Conservation (phyloP, 2,113 vertebrate species). For the Melanerpes aurifrons region DNA sequence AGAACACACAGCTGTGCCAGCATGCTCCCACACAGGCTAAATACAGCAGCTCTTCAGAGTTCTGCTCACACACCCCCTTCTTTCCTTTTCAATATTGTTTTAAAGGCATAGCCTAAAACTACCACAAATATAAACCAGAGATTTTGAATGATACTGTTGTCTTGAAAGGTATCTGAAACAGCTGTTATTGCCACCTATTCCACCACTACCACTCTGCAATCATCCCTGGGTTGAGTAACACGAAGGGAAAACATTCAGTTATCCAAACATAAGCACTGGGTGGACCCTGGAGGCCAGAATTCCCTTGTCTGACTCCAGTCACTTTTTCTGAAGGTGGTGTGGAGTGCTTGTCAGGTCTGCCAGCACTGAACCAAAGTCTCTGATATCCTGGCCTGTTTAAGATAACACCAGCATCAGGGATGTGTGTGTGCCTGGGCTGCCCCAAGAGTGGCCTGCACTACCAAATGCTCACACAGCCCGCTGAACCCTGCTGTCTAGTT, state of each 20-base stretch:
- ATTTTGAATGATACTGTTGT: not conserved
- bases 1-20: slow-evolving; percentile 11
- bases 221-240: not conserved
- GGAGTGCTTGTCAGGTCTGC: not conserved
- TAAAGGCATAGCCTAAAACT: too few relatives aligned
- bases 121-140: not conserved
- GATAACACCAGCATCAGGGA: not conserved
- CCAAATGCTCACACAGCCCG: not conserved
- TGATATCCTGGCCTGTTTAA: not conserved
- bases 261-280: not conserved
- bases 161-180: not conserved
- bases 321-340: not conserved
- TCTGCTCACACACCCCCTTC: not conserved
- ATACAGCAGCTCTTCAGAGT: slow-evolving; percentile 1
- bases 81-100: not conserved
- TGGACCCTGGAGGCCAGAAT: not conserved
- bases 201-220: not conserved
- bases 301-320: not conserved
- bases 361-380: not conserved
- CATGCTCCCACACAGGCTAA: not conserved
- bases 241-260: not conserved
- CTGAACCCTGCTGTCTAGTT: not conserved
- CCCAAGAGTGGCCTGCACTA: not conserved
- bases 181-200: not conserved
- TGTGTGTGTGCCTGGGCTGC: not conserved